These are phyloP conservation scores for Lycophotia porphyrea DNA, from an alignment of 2,888 invertebrate genomes.

Conservation along the genomic window DNA sequence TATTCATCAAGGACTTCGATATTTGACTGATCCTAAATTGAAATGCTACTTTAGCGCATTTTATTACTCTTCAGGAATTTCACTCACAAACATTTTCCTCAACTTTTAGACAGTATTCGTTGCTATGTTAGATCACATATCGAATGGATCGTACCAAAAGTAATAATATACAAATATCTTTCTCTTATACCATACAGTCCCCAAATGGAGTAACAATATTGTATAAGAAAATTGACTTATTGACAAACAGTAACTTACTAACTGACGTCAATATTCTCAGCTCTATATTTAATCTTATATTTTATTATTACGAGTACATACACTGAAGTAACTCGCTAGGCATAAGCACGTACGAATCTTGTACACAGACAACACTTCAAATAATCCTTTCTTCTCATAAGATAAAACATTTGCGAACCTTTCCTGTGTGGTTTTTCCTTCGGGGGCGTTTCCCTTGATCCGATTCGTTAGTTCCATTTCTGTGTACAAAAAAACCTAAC, in stretches of 20 bases:
- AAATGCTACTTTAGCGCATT: background rate
- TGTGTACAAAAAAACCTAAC: constrained; percentile 6
- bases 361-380: constrained; percentile 52
- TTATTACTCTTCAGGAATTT: background rate
- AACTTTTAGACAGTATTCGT: background rate
- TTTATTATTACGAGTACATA: no score
- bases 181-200: background rate
- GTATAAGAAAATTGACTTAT: background rate
- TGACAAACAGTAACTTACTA: constrained; percentile 3
- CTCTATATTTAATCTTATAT: constrained; percentile 7
- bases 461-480: constrained; percentile 56
- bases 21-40: background rate
- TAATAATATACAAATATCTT: constrained; percentile 7
- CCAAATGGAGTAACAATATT: constrained; percentile 5
- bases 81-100: background rate
- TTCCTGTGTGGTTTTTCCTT: constrained; percentile 35
- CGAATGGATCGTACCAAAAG: background rate
- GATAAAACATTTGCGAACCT: constrained; percentile 48
- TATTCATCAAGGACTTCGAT: background rate
- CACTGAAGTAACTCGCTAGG: constrained; percentile 6
- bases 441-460: constrained; percentile 39
- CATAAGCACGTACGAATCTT: constrained; percentile 36
- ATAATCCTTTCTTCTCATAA: constrained; percentile 63
- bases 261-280: background rate
- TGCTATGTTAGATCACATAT: background rate